These are phyloP conservation scores for Drosophila neocordata DNA, from an alignment of 1,140 invertebrate genomes.

Conservation along the genomic window DNA sequence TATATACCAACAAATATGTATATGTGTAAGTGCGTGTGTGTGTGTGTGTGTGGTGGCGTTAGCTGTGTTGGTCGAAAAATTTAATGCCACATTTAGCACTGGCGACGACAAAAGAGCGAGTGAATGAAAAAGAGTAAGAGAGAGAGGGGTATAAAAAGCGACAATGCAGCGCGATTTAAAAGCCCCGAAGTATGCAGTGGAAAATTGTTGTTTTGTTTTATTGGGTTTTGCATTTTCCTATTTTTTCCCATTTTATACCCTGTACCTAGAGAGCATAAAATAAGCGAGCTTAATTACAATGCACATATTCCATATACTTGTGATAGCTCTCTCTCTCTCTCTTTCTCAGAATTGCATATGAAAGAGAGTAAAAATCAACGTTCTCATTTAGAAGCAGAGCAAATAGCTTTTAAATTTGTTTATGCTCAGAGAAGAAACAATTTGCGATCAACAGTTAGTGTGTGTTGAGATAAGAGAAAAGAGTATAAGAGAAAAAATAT, in stretches of 20 bases:
- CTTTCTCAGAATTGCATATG: too few relatives aligned
- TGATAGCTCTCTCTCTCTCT: too few relatives aligned
- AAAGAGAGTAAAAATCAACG: too few relatives aligned
- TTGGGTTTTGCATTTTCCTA: background rate
- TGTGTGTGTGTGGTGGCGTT: conserved; percentile 23
- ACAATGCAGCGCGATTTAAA: conserved; percentile 29
- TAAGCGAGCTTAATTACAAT: too few relatives aligned
- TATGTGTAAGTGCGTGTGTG: conserved; percentile 23
- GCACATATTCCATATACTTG: too few relatives aligned
- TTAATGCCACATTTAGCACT: conserved; percentile 77
- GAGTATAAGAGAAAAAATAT: too few relatives aligned
- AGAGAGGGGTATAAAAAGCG: background rate
- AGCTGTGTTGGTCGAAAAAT: conserved; percentile 62
- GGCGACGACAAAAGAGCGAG: conserved; percentile 35
- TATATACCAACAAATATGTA: conserved; percentile 13
- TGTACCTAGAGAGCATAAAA: background rate
- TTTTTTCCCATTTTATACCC: background rate
- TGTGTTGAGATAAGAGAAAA: too few relatives aligned
- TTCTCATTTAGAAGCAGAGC: too few relatives aligned
- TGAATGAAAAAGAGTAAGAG: background rate
- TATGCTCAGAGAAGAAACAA: too few relatives aligned
- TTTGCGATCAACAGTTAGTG: too few relatives aligned
- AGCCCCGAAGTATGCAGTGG: conserved; percentile 26
- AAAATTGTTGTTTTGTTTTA: conserved; percentile 26
- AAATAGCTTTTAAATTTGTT: too few relatives aligned